Conservation (phyloP, 2,113 vertebrate species). For the Plestiodon gilberti region DNA sequence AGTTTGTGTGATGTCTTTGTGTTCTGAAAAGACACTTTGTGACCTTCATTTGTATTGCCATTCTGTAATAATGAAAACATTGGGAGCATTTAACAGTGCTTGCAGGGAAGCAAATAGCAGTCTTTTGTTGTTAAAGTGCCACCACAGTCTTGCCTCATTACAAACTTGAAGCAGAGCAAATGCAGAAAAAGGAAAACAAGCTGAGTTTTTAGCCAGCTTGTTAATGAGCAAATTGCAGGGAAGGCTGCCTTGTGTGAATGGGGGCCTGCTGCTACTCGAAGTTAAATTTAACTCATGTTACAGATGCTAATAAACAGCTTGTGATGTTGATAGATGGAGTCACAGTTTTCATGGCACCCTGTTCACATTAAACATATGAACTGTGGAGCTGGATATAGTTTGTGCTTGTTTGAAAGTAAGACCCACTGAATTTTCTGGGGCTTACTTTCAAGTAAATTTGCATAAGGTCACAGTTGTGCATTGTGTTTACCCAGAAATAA, state of each 20-base stretch:
- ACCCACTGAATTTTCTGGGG: background rate
- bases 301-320: slow-evolving; percentile 45
- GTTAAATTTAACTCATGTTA: slow-evolving; percentile 48
- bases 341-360: slow-evolving; percentile 48
- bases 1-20: background rate
- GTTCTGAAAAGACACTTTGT: slow-evolving; percentile 1
- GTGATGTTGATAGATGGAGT: background rate
- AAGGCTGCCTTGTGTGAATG: slow-evolving; percentile 53
- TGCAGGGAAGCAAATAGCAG: background rate
- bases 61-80: slow-evolving; percentile 17
- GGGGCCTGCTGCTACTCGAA: background rate
- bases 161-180: slow-evolving; percentile 40
- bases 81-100: background rate
- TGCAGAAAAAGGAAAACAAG: slow-evolving; percentile 43
- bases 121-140: background rate
- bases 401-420: too few species aligned
- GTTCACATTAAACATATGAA: background rate
- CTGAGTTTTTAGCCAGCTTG: slow-evolving; percentile 47
- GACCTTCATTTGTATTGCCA: background rate
- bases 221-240: slow-evolving; percentile 53
- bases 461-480: background rate
- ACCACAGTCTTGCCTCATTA: slow-evolving; percentile 5
- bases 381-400: too few species aligned
- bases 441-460: background rate
- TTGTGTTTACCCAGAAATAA: too few species aligned